These are phyloP conservation scores for Apoda limacodes DNA, from an alignment of 2,888 invertebrate species.

Conservation along the genomic window DNA sequence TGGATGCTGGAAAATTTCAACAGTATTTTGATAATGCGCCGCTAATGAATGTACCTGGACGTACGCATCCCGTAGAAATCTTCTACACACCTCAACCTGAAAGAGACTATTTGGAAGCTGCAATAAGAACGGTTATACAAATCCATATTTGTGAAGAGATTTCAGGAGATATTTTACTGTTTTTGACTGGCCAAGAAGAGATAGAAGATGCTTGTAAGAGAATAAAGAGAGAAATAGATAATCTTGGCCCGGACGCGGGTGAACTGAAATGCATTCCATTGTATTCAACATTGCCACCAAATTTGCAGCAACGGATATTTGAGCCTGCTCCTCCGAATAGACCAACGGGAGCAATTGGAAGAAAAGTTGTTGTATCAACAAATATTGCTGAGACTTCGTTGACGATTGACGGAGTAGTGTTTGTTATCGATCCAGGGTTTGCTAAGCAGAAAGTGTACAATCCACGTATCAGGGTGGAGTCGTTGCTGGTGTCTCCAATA, in stretches of 20 bases:
- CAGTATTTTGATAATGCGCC: slow-evolving; percentile 99
- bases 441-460: slow-evolving; percentile 98
- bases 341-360: slow-evolving; percentile 88
- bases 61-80: slow-evolving; percentile 73
- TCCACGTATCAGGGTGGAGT: slow-evolving; percentile 91
- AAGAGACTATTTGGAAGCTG: slow-evolving; percentile 96
- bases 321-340: slow-evolving; percentile 95
- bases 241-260: slow-evolving; percentile 95
- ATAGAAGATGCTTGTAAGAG: slow-evolving; percentile 99
- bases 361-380: slow-evolving; percentile 96
- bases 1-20: slow-evolving; percentile 99
- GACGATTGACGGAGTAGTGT: slow-evolving; percentile 99
- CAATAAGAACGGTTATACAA: slow-evolving; percentile 93
- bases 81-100: slow-evolving; percentile 99
- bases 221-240: slow-evolving; percentile 94
- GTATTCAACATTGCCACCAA: slow-evolving; percentile 98
- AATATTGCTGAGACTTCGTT: slow-evolving; percentile 99
- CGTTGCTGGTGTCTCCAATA: slow-evolving; percentile 96
- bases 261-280: slow-evolving; percentile 98
- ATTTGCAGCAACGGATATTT: slow-evolving; percentile 96
- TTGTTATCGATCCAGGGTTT: slow-evolving; percentile 99
- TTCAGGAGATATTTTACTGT: slow-evolving; percentile 91
- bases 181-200: slow-evolving; percentile 87
- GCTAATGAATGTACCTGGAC: slow-evolving; percentile 95
- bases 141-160: slow-evolving; percentile 97